phyloP scores from a whole-genome alignment of 1,140 invertebrate species.

The Drosophila quadrilineata region DNA sequence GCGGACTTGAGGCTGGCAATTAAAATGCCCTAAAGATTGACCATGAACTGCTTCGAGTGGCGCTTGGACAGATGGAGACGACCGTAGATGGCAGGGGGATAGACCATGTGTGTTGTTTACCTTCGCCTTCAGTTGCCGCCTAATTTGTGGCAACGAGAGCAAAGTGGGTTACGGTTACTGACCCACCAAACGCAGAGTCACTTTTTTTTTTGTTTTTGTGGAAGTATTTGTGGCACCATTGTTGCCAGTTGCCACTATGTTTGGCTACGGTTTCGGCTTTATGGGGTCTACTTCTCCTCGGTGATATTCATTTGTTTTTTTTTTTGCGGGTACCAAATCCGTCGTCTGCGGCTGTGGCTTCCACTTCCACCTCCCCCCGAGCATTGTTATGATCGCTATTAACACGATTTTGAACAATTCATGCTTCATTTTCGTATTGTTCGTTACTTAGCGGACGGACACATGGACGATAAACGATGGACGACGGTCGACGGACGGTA shows the following conservation, averaged over 20 bases:
- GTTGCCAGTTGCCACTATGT: constrained; percentile 26
- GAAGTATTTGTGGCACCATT: constrained; percentile 68
- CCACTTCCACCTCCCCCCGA: constrained; percentile 21
- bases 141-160: constrained; percentile 5
- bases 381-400: constrained; percentile 56
- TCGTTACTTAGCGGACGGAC: too few species aligned
- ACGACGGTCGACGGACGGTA: too few species aligned
- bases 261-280: too few species aligned
- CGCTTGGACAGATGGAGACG: background rate
- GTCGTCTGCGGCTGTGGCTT: constrained; percentile 28
- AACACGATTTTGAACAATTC: constrained; percentile 69
- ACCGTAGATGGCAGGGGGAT: too few species aligned
- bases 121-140: constrained; percentile 54
- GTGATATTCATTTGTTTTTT: too few species aligned
- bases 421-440: constrained; percentile 27
- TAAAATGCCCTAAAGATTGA: constrained; percentile 35
- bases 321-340: constrained; percentile 58
- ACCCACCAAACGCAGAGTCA: constrained; percentile 39
- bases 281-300: constrained; percentile 27
- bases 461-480: too few species aligned
- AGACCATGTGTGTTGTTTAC: constrained; percentile 29
- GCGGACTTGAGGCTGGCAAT: constrained; percentile 22
- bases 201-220: too few species aligned
- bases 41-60: constrained; percentile 61
- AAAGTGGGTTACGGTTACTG: constrained; percentile 64